phyloP scores from a whole-genome alignment of 2,113 vertebrate genomes.

The Channa maculata region DNA sequence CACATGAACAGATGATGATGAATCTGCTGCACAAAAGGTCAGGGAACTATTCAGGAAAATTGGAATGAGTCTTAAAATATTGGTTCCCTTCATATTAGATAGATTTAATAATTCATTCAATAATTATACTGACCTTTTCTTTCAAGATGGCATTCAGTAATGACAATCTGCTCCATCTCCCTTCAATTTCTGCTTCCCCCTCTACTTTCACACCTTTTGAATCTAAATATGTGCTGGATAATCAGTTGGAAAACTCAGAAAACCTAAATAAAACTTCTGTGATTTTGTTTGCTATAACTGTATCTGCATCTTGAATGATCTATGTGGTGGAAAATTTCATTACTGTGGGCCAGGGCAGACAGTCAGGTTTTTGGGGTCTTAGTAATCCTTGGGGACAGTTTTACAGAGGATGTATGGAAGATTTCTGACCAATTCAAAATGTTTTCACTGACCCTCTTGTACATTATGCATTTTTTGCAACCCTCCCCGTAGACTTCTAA shows the following conservation, averaged over 20 bases:
- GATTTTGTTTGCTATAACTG: no score
- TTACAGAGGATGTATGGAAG: constrained; percentile 17
- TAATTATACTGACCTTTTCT: constrained; percentile 24
- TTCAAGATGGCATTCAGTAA: constrained; percentile 13
- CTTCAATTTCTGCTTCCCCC: not conserved
- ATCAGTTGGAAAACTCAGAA: no score
- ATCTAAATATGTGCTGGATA: not conserved
- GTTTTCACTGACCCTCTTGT: constrained; percentile 27
- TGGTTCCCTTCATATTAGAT: constrained; percentile 14
- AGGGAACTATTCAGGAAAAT: constrained; percentile 3
- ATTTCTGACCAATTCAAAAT: constrained; percentile 9
- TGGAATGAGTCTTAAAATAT: constrained; percentile 37
- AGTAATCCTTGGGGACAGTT: constrained; percentile 16
- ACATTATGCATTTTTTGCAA: constrained; percentile 47
- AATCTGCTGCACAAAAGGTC: constrained; percentile 18
- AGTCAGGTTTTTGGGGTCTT: not conserved
- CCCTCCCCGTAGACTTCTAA: constrained; percentile 35
- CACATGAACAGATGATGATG: not conserved
- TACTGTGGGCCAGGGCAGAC: no score
- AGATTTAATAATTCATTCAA: constrained; percentile 34
- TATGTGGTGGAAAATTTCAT: no score
- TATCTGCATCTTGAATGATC: no score
- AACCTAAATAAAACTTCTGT: no score
- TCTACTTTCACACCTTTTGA: not conserved
- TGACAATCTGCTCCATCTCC: not conserved